Evolutionary conservation across 2,797 vertebrate species (phyloP).

Genomic region (Phrynocephalus forsythii): DNA sequence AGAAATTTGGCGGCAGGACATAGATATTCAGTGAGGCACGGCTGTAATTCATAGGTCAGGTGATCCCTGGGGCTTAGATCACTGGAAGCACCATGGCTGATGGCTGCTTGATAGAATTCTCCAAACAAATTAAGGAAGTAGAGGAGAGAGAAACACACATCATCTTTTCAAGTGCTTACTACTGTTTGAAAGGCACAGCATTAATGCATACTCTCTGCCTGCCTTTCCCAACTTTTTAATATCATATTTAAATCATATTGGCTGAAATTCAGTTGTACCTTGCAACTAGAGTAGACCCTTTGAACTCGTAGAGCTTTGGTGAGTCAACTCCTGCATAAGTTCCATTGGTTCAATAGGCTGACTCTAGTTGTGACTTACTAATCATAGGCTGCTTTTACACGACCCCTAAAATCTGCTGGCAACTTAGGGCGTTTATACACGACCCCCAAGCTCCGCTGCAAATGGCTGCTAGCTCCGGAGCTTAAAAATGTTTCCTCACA

Average conservation of each 20-base stretch:
- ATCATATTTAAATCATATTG: no score
- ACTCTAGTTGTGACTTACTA: no score
- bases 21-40: neutral
- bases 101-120: neutral
- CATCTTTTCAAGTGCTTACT: neutral
- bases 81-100: neutral
- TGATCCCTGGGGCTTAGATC: neutral
- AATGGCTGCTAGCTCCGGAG: no score
- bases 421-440: no score
- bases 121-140: neutral
- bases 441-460: no score
- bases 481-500: no score
- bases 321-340: neutral
- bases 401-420: no score
- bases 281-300: neutral
- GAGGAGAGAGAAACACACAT: no score
- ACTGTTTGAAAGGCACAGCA: neutral
- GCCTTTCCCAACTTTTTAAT: no score
- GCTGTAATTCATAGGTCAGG: conserved; percentile 2
- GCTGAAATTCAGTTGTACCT: neutral
- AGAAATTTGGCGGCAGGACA: conserved; percentile 8
- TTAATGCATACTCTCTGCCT: no score
- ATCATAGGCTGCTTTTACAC: no score
- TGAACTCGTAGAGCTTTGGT: neutral
- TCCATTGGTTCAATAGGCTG: neutral